phyloP scores from a whole-genome alignment of 2,888 invertebrate species.

The Heliconius ismenius region DNA sequence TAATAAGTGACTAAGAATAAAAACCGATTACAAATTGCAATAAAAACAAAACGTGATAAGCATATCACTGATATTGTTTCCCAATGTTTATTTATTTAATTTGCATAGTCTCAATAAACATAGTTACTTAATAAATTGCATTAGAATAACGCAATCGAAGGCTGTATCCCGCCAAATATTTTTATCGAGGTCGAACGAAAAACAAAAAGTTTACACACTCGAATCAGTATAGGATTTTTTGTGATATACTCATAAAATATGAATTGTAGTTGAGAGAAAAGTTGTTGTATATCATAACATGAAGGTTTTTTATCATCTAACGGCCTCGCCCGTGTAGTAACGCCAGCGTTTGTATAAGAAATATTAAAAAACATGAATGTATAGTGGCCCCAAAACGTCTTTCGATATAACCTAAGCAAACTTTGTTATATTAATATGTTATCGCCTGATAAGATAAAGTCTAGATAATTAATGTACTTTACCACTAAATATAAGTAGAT shows the following conservation, averaged over 20 bases:
- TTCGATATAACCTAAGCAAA: conserved; percentile 68
- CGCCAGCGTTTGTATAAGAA: conserved; percentile 56
- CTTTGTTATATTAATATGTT: conserved; percentile 53
- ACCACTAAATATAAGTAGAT: conserved; percentile 73
- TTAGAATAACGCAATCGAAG: conserved; percentile 40
- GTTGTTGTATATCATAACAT: conserved; percentile 19
- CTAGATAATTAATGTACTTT: conserved; percentile 71
- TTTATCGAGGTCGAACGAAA: conserved; percentile 49
- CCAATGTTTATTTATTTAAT: conserved; percentile 32
- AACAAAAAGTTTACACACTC: conserved; percentile 33
- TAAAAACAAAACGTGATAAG: conserved; percentile 32
- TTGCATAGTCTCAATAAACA: conserved; percentile 32
- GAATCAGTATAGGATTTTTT: conserved; percentile 1
- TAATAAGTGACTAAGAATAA: conserved; percentile 10
- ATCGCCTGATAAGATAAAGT: conserved; percentile 60
- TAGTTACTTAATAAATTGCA: conserved; percentile 37
- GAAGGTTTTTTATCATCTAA: conserved; percentile 30
- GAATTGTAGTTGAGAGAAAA: conserved; percentile 9
- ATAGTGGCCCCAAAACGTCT: conserved; percentile 52
- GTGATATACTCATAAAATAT: conserved; percentile 22
- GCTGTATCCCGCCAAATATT: conserved; percentile 47
- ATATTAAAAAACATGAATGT: conserved; percentile 70
- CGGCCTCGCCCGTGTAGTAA: conserved; percentile 23
- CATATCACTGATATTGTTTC: conserved; percentile 3
- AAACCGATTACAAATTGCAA: conserved; percentile 23